A percentile compares a stretch with the other conserved stretches of the same genome.
These are phyloP conservation scores for Tetanocera ferruginea DNA, from an alignment of 2,888 invertebrate genomes.

Conservation along the genomic window DNA sequence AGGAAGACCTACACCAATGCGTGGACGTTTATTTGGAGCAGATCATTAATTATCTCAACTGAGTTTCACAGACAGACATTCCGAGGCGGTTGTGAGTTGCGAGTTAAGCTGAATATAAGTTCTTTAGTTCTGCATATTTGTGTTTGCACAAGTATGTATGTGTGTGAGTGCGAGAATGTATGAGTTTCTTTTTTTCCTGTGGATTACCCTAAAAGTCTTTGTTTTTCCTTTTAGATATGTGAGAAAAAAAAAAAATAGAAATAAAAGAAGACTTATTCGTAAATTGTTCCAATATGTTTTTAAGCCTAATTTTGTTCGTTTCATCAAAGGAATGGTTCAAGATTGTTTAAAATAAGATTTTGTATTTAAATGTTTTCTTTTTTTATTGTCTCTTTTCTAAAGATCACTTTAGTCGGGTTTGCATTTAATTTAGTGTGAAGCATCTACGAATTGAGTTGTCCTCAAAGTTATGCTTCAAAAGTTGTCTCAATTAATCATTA, in stretches of 20 bases:
- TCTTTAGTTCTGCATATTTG: conserved; percentile 54
- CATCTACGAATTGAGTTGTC: conserved; percentile 14
- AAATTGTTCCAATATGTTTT: neutral
- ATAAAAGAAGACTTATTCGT: neutral
- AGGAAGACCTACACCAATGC: conserved; percentile 64
- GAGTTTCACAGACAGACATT: conserved; percentile 48
- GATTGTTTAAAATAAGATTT: neutral
- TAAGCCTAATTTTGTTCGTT: conserved; percentile 13
- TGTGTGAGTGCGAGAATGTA: no score
- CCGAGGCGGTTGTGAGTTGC: conserved; percentile 41
- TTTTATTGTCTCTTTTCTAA: neutral
- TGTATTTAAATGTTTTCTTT: no score
- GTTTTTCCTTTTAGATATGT: neutral
- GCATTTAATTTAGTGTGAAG: neutral
- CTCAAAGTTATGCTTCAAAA: neutral
- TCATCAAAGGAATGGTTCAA: neutral
- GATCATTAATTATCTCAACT: conserved; percentile 67
- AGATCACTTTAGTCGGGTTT: neutral
- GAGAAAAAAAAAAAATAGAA: neutral
- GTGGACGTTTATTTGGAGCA: conserved; percentile 61
- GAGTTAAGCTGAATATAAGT: conserved; percentile 55
- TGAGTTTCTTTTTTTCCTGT: conserved; percentile 58
- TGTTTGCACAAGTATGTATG: neutral
- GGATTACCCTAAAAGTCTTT: conserved; percentile 54
- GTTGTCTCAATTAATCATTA: conserved; percentile 27